These are phyloP conservation scores for Halocynthia aurantium DNA, from an alignment of 23 tunicate species.

Conservation along the genomic window DNA sequence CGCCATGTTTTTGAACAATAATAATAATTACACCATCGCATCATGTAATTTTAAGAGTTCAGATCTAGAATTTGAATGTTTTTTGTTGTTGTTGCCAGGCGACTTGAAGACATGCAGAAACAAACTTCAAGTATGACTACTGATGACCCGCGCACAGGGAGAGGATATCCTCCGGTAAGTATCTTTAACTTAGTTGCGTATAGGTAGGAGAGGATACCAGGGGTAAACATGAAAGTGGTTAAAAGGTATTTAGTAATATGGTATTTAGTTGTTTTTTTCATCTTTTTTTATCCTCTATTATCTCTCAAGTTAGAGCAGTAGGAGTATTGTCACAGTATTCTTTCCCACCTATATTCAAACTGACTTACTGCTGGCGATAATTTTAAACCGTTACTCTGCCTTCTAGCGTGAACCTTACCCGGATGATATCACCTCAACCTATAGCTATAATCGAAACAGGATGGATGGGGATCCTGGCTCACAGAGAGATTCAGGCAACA, in stretches of 20 bases:
- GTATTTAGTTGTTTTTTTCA: too few relatives aligned
- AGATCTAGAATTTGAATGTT: not conserved
- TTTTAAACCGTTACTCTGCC: not conserved
- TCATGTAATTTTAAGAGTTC: not conserved
- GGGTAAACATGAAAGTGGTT: too few relatives aligned
- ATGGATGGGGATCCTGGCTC: slow-evolving; percentile 34
- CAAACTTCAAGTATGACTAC: not conserved
- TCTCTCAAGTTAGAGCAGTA: too few relatives aligned
- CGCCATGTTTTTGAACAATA: not conserved
- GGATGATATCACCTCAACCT: slow-evolving; percentile 45
- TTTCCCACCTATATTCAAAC: too few relatives aligned
- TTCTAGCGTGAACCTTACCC: slow-evolving; percentile 7
- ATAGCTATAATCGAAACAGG: slow-evolving; percentile 53
- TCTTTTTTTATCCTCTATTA: too few relatives aligned
- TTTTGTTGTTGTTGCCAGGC: slow-evolving; percentile 4
- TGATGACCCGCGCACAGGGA: too few relatives aligned
- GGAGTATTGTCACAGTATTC: too few relatives aligned
- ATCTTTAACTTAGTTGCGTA: too few relatives aligned
- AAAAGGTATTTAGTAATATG: too few relatives aligned
- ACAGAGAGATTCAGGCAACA: slow-evolving; percentile 18
- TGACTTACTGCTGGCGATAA: too few relatives aligned
- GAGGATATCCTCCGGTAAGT: too few relatives aligned
- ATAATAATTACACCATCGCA: not conserved
- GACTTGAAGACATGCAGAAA: slow-evolving; percentile 29
- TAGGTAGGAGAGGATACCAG: too few relatives aligned